phyloP scores from a whole-genome alignment of 2,797 vertebrate genomes.

The Cuculus canorus region DNA sequence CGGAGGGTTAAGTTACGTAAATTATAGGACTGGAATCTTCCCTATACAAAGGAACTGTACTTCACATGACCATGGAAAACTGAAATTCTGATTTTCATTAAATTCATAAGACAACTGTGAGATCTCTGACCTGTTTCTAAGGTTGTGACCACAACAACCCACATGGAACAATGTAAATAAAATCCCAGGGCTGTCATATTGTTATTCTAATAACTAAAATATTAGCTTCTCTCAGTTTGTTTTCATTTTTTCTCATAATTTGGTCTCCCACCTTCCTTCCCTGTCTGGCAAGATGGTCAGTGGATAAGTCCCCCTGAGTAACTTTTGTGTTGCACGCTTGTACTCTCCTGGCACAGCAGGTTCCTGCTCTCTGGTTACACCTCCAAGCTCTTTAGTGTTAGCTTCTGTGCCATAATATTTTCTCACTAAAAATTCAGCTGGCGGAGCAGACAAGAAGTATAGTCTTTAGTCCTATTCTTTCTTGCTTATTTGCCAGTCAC shows the following conservation, averaged over 20 bases:
- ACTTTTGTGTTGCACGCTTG: background rate
- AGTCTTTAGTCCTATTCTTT: background rate
- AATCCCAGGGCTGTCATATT: background rate
- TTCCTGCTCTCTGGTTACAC: background rate
- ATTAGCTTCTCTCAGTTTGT: background rate
- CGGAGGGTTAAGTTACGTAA: background rate
- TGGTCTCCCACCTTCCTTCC: background rate
- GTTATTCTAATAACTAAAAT: background rate
- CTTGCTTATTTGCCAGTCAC: background rate
- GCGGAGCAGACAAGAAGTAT: background rate
- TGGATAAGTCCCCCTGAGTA: background rate
- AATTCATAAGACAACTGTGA: background rate
- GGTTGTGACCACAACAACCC: background rate
- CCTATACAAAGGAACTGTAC: background rate
- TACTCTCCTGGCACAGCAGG: background rate
- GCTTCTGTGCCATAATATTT: background rate
- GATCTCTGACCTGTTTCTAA: background rate
- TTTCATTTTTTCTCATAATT: background rate
- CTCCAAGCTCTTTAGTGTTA: background rate
- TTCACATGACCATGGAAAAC: background rate
- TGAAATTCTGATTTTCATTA: background rate
- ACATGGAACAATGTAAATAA: background rate
- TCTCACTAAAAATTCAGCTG: background rate
- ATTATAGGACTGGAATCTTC: background rate
- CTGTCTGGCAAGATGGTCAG: background rate